These are phyloP conservation scores for Lepilemur septentrionalis DNA, from an alignment of 2,797 vertebrate genomes.

Conservation along the genomic window DNA sequence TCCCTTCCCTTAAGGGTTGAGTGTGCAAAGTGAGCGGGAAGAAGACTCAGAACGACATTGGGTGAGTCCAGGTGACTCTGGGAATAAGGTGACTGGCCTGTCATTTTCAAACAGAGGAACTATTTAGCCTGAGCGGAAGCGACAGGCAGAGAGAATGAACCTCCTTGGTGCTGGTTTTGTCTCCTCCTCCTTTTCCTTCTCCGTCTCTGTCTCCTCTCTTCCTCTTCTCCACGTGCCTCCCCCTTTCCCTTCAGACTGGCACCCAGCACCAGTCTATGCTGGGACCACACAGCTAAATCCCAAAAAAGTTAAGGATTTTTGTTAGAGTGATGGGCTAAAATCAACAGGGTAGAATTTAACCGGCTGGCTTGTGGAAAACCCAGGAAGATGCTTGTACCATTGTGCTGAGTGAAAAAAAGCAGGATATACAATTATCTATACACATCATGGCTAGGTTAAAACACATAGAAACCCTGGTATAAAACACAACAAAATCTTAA, in stretches of 20 bases:
- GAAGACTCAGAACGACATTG: not conserved
- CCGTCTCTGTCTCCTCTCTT: not conserved
- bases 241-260: not conserved
- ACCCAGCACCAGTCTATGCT: not conserved
- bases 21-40: not conserved
- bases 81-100: not conserved
- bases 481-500: not conserved
- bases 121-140: not conserved
- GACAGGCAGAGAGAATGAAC: not conserved
- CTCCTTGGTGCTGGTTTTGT: not conserved
- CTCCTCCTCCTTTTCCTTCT: not conserved
- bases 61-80: not conserved
- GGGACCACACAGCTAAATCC: not conserved
- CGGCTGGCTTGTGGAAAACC: not conserved
- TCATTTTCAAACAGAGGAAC: not conserved
- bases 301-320: not conserved
- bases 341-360: slow-evolving; percentile 9
- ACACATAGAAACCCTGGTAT: not conserved
- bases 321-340: not conserved
- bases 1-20: not conserved
- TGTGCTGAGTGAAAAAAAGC: not conserved
- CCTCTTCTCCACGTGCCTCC: not conserved
- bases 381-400: not conserved
- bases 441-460: not conserved
- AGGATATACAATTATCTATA: not conserved